Conservation (phyloP, 2,113 vertebrate species). For the Marmota monax region DNA sequence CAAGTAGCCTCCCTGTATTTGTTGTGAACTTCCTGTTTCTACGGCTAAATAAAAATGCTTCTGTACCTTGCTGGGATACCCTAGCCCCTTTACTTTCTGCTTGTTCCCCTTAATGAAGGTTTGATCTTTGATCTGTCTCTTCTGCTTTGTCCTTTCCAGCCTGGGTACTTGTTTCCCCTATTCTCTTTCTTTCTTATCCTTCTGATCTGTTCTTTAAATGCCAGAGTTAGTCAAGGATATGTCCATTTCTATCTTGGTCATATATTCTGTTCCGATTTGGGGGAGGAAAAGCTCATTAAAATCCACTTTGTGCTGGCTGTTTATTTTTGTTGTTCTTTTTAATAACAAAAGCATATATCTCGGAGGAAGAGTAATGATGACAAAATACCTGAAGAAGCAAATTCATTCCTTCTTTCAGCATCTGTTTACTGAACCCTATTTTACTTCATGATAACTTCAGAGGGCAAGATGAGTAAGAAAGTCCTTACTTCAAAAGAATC, state of each 20-base stretch:
- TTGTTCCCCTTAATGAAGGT: slow-evolving; percentile 51
- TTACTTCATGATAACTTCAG: slow-evolving; percentile 42
- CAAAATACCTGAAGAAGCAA: slow-evolving; percentile 42
- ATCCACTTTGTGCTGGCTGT: not conserved
- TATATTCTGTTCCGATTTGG: slow-evolving; percentile 15
- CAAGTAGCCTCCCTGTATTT: not conserved
- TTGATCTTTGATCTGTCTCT: slow-evolving; percentile 65
- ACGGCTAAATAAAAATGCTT: slow-evolving; percentile 43
- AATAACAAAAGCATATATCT: slow-evolving; percentile 51
- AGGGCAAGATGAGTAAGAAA: not conserved
- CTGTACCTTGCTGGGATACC: not conserved
- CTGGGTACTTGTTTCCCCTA: slow-evolving; percentile 45
- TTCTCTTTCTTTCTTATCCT: slow-evolving; percentile 52
- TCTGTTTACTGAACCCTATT: not conserved
- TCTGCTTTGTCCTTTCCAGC: slow-evolving; percentile 44
- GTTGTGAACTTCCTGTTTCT: slow-evolving; percentile 46
- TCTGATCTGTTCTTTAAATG: slow-evolving; percentile 67
- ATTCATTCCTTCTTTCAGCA: slow-evolving; percentile 8
- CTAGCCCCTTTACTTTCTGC: slow-evolving; percentile 40
- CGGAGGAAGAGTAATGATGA: not conserved
- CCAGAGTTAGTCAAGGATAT: slow-evolving; percentile 63
- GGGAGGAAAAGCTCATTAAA: slow-evolving; percentile 32
- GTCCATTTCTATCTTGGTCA: slow-evolving; percentile 11
- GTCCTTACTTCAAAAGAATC: not conserved
- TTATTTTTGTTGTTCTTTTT: slow-evolving; percentile 50